phyloP scores from a whole-genome alignment of 2,797 vertebrate genomes.

The Spheniscus humboldti region DNA sequence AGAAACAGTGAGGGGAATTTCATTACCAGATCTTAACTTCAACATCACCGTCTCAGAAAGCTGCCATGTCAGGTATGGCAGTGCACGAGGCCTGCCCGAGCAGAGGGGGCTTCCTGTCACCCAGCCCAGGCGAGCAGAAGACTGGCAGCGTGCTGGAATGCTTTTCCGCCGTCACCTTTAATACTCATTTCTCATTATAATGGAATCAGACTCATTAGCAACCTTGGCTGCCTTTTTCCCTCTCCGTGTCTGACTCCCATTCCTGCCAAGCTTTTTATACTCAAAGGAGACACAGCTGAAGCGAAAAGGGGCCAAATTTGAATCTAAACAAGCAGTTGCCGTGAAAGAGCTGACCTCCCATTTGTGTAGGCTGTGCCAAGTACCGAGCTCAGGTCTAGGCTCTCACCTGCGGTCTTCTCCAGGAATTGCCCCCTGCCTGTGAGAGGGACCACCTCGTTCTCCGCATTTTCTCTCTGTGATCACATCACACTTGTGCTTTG shows the following conservation, averaged over 20 bases:
- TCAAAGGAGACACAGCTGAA: not conserved
- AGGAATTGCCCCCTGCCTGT: not conserved
- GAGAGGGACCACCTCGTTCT: not conserved
- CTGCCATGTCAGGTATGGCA: fast-evolving
- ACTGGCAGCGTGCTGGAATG: not conserved
- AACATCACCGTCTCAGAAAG: not conserved
- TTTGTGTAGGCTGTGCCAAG: not conserved
- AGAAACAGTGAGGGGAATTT: not conserved
- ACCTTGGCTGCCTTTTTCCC: not conserved
- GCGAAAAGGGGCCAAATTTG: not conserved
- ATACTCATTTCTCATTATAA: not conserved
- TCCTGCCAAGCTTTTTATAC: not conserved
- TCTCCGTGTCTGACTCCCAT: not conserved
- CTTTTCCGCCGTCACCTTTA: not conserved
- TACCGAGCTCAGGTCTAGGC: not conserved
- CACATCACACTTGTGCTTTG: not conserved
- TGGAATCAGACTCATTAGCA: not conserved
- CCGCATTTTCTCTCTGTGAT: not conserved
- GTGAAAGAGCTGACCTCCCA: not conserved
- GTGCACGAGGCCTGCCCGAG: fast-evolving
- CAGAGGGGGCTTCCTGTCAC: not conserved
- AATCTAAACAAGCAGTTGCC: not conserved
- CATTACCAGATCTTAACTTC: not conserved
- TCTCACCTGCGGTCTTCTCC: not conserved
- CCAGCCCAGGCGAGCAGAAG: not conserved